These are phyloP conservation scores for Thumatha senex DNA, from an alignment of 2,888 invertebrate species.

Conservation along the genomic window DNA sequence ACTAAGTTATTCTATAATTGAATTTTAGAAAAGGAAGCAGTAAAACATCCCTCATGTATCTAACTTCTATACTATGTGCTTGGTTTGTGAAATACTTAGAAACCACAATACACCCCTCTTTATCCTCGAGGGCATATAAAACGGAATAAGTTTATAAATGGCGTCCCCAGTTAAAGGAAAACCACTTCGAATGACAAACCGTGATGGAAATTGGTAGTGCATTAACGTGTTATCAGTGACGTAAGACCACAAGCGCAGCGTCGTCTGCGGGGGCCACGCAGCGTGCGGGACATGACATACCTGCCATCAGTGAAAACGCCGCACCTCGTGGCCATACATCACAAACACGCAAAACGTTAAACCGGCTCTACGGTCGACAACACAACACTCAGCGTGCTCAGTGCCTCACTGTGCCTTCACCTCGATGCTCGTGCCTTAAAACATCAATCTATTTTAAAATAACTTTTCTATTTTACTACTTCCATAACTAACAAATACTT, in stretches of 20 bases:
- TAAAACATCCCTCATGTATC: no score
- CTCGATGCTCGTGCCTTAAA: conserved; percentile 58
- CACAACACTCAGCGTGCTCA: conserved; percentile 35
- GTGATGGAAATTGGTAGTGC: neutral
- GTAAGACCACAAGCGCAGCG: conserved; percentile 25
- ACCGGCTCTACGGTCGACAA: conserved; percentile 16
- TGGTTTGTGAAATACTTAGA: neutral
- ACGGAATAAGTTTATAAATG: no score
- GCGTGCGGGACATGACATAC: neutral
- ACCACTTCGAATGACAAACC: neutral
- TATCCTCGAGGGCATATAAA: no score
- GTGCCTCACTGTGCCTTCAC: conserved; percentile 64
- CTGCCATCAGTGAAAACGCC: conserved; percentile 10
- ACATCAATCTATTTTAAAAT: neutral
- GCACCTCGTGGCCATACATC: conserved; percentile 24
- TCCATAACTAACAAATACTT: conserved; percentile 23
- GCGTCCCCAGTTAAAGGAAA: no score
- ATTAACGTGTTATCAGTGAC: conserved; percentile 47
- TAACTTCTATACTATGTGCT: neutral
- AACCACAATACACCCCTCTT: no score
- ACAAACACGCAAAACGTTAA: conserved; percentile 9
- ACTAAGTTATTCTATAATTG: no score
- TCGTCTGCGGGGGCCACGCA: conserved; percentile 4
- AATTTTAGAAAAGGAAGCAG: no score
- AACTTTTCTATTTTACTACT: conserved; percentile 17